Conservation (phyloP, 1,140 invertebrate species). For the Drosophila ficusphila region DNA sequence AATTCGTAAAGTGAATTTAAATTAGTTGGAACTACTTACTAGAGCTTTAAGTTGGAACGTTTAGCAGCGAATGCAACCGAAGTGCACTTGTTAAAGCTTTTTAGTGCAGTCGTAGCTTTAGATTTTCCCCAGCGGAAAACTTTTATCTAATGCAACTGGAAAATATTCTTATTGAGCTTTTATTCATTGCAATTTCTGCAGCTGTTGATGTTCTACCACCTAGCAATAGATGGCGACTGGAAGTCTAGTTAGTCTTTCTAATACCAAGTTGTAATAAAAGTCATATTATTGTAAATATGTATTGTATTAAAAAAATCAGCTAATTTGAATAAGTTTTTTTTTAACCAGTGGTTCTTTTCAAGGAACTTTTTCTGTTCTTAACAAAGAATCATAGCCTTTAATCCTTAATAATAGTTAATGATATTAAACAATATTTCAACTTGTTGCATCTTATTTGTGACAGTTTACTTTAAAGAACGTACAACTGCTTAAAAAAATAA, state of each 20-base stretch:
- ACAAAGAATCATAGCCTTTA: no score
- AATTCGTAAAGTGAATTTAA: neutral
- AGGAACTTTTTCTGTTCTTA: no score
- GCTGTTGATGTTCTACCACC: neutral
- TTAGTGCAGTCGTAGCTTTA: slow-evolving; percentile 2
- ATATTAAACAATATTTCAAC: no score
- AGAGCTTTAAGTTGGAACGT: slow-evolving; percentile 5
- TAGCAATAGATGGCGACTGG: neutral
- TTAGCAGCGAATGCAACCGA: slow-evolving; percentile 47
- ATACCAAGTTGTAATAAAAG: no score
- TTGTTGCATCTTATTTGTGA: no score
- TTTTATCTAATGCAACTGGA: slow-evolving; percentile 33
- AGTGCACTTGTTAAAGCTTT: slow-evolving; percentile 38
- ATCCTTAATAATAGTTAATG: no score
- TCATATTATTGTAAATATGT: no score
- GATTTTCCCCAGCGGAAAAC: slow-evolving; percentile 11
- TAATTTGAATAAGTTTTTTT: no score
- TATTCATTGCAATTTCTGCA: slow-evolving; percentile 2
- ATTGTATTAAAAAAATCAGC: no score
- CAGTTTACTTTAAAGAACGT: no score
- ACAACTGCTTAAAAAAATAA: no score
- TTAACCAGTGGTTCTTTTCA: no score
- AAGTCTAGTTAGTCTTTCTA: neutral
- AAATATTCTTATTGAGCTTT: slow-evolving; percentile 13
- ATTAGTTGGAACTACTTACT: neutral